Evolutionary conservation across 1,140 invertebrate genomes (phyloP).

Genomic region (Zaprionus davidi): DNA sequence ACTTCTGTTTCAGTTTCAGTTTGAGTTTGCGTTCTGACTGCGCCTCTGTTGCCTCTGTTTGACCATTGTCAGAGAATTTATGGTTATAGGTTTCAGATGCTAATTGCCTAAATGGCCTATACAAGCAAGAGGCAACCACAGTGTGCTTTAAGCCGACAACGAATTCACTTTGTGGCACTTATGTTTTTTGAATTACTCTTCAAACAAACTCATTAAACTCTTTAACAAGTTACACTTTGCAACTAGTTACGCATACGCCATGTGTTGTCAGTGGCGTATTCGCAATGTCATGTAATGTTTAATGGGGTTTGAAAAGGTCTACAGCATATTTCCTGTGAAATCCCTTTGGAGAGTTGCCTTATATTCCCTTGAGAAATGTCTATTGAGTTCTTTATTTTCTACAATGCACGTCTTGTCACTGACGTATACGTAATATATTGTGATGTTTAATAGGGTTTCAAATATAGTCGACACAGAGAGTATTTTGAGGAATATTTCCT

Average conservation of each 20-base stretch:
- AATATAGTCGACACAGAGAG: no score
- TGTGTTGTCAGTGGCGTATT: background rate
- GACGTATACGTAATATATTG: background rate
- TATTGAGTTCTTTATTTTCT: no score
- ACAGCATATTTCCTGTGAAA: no score
- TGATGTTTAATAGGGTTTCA: no score
- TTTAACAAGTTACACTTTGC: background rate
- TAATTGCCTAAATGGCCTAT: conserved; percentile 52
- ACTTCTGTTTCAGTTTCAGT: conserved; percentile 14
- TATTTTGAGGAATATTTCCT: no score
- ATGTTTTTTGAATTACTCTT: background rate
- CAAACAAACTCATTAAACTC: background rate
- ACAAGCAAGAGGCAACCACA: background rate
- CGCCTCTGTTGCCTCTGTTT: background rate
- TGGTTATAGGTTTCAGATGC: conserved; percentile 65
- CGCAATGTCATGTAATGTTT: background rate
- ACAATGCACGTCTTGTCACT: background rate
- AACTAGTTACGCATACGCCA: background rate
- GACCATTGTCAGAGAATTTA: conserved; percentile 58
- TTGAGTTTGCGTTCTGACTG: conserved; percentile 17
- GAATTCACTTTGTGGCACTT: background rate
- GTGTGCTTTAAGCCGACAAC: conserved; percentile 18
- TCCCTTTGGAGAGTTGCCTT: no score
- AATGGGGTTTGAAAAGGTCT: background rate
- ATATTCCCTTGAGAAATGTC: no score